phyloP scores from a whole-genome alignment of 2,797 vertebrate species.

The Takifugu ocellatus region DNA sequence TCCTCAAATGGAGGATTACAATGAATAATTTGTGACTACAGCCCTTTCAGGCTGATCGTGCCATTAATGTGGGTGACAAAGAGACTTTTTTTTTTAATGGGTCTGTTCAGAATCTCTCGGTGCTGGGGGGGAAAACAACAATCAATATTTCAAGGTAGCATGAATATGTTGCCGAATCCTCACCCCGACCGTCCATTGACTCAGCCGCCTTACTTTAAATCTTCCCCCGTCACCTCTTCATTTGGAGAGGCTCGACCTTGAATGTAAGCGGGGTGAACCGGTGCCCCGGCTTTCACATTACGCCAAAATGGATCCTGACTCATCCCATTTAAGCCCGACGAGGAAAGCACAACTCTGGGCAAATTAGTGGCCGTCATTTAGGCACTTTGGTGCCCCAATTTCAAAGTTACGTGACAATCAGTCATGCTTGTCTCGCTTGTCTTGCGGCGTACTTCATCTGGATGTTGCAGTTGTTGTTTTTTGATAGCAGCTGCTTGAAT shows the following conservation, averaged over 20 bases:
- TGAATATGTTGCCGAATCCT: conserved; percentile 41
- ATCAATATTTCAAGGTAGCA: conserved; percentile 67
- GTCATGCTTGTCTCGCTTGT: conserved; percentile 48
- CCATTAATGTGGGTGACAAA: conserved; percentile 59
- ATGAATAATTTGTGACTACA: conserved; percentile 65
- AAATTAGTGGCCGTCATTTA: conserved; percentile 70
- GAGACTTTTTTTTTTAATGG: conserved; percentile 37
- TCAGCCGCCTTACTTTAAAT: conserved; percentile 61
- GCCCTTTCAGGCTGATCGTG: conserved; percentile 58
- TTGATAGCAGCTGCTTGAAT: conserved; percentile 2
- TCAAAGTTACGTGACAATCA: conserved; percentile 56
- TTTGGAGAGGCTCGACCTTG: conserved; percentile 57
- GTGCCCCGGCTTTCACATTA: conserved; percentile 62
- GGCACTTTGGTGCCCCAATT: conserved; percentile 49
- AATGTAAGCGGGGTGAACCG: conserved; percentile 60
- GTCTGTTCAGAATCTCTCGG: conserved; percentile 49
- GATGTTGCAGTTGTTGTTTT: conserved; percentile 5
- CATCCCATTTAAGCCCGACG: conserved; percentile 66
- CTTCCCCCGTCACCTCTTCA: conserved; percentile 51
- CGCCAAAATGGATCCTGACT: conserved; percentile 66
- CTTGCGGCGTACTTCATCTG: conserved; percentile 9
- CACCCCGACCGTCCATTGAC: conserved; percentile 50
- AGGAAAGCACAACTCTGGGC: conserved; percentile 59
- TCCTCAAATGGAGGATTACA: conserved; percentile 63
- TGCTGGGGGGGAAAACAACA: conserved; percentile 15